phyloP scores from a whole-genome alignment of 2,797 vertebrate species.

The Pipistrellus kuhlii region DNA sequence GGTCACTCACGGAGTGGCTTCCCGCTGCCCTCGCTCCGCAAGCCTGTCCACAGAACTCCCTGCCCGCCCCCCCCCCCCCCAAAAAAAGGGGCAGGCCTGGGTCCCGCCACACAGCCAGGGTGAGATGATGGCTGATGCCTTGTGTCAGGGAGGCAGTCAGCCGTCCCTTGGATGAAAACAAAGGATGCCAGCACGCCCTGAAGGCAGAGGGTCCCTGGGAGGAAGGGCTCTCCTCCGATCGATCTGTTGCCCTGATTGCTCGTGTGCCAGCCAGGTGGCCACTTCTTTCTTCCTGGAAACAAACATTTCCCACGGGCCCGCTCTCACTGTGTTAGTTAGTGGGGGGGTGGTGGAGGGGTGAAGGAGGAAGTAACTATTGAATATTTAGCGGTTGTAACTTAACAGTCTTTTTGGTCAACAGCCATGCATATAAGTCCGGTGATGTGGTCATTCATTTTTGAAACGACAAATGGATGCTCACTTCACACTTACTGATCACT shows the following conservation, averaged over 20 bases:
- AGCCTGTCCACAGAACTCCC: background rate
- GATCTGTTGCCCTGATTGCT: background rate
- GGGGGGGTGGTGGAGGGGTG: background rate
- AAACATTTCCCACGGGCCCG: background rate
- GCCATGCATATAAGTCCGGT: background rate
- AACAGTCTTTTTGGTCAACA: background rate
- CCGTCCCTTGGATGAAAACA: slow-evolving; percentile 10
- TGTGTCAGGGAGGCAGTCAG: slow-evolving; percentile 65
- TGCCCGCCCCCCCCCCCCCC: too few relatives aligned
- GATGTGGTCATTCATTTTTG: slow-evolving; percentile 2
- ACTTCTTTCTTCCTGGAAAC: slow-evolving; percentile 24
- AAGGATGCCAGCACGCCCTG: background rate
- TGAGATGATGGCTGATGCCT: slow-evolving; percentile 67
- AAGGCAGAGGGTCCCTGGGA: background rate
- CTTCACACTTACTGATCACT: background rate
- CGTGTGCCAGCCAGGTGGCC: background rate
- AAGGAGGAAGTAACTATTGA: background rate
- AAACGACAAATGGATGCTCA: slow-evolving; percentile 9
- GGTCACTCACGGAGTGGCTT: rapidly evolving
- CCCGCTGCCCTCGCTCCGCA: background rate
- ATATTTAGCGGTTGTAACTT: background rate
- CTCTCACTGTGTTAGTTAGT: background rate
- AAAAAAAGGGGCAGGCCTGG: too few relatives aligned
- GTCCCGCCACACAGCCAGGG: background rate
- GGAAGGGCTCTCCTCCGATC: background rate